A percentile compares a stretch with the other conserved stretches of the same genome.
phyloP scores from a whole-genome alignment of 2,888 invertebrate species.

The Platypus cylindrus region DNA sequence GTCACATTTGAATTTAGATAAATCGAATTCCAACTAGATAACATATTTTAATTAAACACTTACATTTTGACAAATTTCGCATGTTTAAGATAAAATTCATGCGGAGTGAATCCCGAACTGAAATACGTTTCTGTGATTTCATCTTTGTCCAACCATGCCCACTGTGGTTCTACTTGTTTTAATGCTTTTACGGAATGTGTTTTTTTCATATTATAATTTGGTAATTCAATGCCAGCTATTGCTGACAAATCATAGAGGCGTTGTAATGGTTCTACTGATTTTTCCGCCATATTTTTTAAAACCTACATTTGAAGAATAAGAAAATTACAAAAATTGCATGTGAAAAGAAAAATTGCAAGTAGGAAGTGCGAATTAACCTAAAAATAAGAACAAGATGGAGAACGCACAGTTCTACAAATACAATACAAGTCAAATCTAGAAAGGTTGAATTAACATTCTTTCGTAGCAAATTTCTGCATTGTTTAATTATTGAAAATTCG shows the following conservation, averaged over 20 bases:
- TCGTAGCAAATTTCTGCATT: too few species aligned
- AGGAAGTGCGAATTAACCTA: too few species aligned
- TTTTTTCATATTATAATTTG: slow-evolving; percentile 18
- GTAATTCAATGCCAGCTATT: slow-evolving; percentile 27
- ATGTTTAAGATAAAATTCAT: slow-evolving; percentile 39
- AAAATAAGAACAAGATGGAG: too few species aligned
- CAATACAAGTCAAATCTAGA: too few species aligned
- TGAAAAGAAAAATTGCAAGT: background rate
- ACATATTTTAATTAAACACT: slow-evolving; percentile 9
- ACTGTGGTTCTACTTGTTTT: slow-evolving; percentile 27
- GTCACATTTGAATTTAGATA: background rate
- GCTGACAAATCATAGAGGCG: slow-evolving; percentile 38
- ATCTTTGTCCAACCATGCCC: slow-evolving; percentile 40
- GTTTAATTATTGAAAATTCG: too few species aligned
- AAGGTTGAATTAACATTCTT: too few species aligned
- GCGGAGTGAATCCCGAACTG: slow-evolving; percentile 35
- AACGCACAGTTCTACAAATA: too few species aligned
- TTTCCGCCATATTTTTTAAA: slow-evolving; percentile 7
- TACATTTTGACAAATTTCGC: slow-evolving; percentile 36
- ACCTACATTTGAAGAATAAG: slow-evolving; percentile 5
- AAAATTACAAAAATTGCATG: background rate
- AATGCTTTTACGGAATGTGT: slow-evolving; percentile 5
- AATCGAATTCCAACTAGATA: background rate
- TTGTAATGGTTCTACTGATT: slow-evolving; percentile 22
- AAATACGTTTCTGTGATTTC: slow-evolving; percentile 36